A percentile compares a stretch with the other conserved stretches of the same genome.
phyloP scores from a whole-genome alignment of 53 echinoderm and acorn worm species.

The Hippasteria phrygiana region DNA sequence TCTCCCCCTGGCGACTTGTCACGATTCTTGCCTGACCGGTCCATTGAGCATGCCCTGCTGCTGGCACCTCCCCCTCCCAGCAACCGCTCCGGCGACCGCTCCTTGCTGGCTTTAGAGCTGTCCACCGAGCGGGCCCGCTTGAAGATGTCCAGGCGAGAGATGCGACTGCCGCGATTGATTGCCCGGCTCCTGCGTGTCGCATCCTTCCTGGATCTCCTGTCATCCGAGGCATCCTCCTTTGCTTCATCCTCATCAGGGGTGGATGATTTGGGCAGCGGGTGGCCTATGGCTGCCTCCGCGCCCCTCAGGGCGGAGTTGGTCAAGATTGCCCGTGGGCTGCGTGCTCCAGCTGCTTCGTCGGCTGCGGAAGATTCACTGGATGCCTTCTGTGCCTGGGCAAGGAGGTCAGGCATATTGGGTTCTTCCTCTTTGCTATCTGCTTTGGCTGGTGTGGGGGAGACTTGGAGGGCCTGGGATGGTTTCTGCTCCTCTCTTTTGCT shows the following conservation, averaged over 20 bases:
- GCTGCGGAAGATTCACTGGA: conserved; percentile 60
- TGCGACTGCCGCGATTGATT: conserved; percentile 78
- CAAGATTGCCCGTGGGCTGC: conserved; percentile 72
- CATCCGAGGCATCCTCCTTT: conserved; percentile 70
- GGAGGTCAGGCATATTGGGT: conserved; percentile 76
- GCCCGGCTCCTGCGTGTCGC: conserved; percentile 81
- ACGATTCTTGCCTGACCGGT: conserved; percentile 78
- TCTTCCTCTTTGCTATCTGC: conserved; percentile 23
- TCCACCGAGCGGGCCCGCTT: conserved; percentile 91
- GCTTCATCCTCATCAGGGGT: conserved; percentile 58
- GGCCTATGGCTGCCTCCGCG: conserved; percentile 90
- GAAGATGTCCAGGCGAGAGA: conserved; percentile 82
- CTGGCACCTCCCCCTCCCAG: conserved; percentile 66
- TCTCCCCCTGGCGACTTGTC: conserved; percentile 74
- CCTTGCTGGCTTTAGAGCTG: conserved; percentile 80
- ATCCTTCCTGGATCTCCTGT: conserved; percentile 87
- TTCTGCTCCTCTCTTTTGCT: conserved; percentile 56
- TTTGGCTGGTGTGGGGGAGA: conserved; percentile 20
- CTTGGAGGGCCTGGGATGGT: neutral
- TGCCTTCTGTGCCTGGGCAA: conserved; percentile 77
- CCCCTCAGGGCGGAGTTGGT: conserved; percentile 89
- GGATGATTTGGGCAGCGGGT: conserved; percentile 73
- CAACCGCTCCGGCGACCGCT: conserved; percentile 86
- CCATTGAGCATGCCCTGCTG: conserved; percentile 81
- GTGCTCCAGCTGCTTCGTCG: conserved; percentile 38